Evolutionary conservation across 2,113 vertebrate genomes (phyloP).

Genomic region (Daboia siamensis): DNA sequence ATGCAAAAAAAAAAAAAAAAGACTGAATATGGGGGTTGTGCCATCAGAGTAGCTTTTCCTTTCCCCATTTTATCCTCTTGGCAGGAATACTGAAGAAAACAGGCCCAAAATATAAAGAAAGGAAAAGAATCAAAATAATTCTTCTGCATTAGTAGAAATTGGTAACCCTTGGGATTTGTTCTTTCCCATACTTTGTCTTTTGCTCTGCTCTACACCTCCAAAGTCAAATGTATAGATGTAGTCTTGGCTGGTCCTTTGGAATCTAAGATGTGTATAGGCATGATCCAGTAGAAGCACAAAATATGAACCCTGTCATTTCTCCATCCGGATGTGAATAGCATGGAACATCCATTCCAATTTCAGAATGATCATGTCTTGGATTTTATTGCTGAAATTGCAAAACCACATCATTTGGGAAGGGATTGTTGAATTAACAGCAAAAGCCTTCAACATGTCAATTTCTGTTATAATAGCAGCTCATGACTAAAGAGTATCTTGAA

Average conservation of each 20-base stretch:
- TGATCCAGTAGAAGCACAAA: neutral
- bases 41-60: neutral
- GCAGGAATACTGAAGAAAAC: neutral
- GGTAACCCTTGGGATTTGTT: neutral
- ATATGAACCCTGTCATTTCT: neutral
- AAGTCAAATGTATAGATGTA: neutral
- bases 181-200: neutral
- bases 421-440: neutral
- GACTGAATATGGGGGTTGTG: neutral
- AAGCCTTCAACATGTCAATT: neutral
- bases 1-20: neutral
- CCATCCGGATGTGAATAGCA: neutral
- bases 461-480: neutral
- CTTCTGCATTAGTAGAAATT: neutral
- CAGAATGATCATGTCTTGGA: neutral
- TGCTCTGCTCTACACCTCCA: neutral
- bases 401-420: neutral
- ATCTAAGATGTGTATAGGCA: neutral
- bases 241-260: neutral
- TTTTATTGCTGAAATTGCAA: neutral
- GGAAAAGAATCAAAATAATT: neutral
- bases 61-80: neutral
- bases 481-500: neutral
- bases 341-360: neutral
- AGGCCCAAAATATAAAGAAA: neutral